Evolutionary conservation across 92 coral and sea anemone species (phyloP).

Genomic region (Bergia sp.): DNA sequence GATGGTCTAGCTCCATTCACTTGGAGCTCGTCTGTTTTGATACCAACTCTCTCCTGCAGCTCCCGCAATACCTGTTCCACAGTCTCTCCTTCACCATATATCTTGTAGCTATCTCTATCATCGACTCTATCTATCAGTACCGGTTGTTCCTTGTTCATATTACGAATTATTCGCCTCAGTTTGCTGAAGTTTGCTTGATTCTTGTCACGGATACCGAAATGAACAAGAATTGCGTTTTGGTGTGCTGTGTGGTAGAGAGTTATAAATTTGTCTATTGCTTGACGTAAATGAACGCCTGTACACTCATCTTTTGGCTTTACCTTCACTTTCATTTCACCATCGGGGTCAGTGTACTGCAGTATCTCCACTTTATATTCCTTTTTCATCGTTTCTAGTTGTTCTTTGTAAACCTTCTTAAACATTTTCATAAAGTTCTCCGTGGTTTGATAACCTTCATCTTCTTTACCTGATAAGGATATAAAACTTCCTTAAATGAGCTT

Average conservation of each 20-base stretch:
- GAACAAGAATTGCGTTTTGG: neutral
- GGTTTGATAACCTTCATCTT: constrained; percentile 18
- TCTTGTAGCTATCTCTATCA: neutral
- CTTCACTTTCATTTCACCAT: neutral
- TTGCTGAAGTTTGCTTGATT: neutral
- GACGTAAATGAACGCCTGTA: neutral
- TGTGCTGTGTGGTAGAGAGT: constrained; percentile 31
- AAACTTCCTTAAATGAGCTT: no score
- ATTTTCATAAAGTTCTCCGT: constrained; percentile 7
- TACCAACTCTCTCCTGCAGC: neutral
- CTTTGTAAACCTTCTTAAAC: neutral
- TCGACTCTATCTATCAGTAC: neutral
- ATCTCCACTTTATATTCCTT: neutral
- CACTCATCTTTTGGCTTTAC: neutral
- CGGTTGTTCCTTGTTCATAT: neutral
- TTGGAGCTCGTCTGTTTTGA: neutral
- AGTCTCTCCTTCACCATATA: constrained; percentile 30
- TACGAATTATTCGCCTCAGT: neutral
- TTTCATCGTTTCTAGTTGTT: neutral
- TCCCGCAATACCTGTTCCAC: constrained; percentile 21
- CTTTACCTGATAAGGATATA: no score
- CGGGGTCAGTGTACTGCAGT: neutral
- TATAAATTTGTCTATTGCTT: constrained; percentile 28
- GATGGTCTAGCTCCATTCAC: neutral
- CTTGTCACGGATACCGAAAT: neutral